Evolutionary conservation across 2,113 vertebrate genomes (phyloP).

Genomic region (Rhodinocichla rosea): DNA sequence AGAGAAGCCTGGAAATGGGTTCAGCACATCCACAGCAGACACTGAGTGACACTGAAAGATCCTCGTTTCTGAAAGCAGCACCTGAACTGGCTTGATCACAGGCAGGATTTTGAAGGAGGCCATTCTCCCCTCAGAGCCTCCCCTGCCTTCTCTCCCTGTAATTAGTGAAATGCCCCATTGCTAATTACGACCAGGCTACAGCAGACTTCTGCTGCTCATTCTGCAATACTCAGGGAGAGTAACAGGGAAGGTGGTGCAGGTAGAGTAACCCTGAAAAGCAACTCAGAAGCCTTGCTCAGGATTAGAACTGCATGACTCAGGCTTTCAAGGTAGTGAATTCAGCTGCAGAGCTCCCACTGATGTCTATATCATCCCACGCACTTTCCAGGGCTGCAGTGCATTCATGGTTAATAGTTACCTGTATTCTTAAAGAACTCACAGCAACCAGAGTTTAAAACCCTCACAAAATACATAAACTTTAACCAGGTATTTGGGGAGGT

Average conservation of each 20-base stretch:
- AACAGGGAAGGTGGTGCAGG: neutral
- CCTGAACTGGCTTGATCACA: neutral
- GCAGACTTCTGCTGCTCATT: neutral
- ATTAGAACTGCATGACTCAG: constrained; percentile 43
- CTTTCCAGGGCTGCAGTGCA: neutral
- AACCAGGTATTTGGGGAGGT: neutral
- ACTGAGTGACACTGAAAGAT: neutral
- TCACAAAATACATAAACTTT: neutral
- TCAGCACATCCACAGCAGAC: neutral
- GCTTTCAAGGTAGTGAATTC: constrained; percentile 33
- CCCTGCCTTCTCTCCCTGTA: neutral
- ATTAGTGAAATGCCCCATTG: neutral
- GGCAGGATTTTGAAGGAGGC: neutral
- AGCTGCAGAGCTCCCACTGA: constrained; percentile 36
- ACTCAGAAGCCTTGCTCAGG: neutral
- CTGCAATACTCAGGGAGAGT: neutral
- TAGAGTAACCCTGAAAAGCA: constrained; percentile 6
- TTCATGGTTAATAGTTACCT: neutral
- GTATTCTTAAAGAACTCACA: neutral
- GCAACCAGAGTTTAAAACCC: neutral
- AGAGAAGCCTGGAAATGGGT: neutral
- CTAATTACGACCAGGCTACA: neutral
- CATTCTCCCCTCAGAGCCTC: neutral
- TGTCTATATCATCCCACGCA: neutral
- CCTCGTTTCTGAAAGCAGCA: neutral